These are phyloP conservation scores for Geophilus truncorum DNA, from an alignment of 2,888 invertebrate genomes.

Conservation along the genomic window DNA sequence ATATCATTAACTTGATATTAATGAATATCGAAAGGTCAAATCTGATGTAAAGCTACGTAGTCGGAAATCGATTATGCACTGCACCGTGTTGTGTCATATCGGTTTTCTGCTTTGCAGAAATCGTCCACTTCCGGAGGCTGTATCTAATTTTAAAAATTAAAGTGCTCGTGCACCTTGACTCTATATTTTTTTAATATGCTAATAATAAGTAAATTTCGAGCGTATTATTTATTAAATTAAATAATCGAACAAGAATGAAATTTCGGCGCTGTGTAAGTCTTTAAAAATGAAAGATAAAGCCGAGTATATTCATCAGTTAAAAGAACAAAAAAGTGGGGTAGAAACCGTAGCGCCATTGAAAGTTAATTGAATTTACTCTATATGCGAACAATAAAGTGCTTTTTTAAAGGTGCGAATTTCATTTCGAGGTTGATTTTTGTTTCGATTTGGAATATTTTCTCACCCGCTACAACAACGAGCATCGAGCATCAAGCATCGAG, in stretches of 20 bases:
- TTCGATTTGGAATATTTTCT: no score
- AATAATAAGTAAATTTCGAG: no score
- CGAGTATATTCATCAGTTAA: neutral
- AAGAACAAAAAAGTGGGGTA: no score
- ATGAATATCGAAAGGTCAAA: neutral
- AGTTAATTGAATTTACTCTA: neutral
- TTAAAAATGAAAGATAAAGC: no score
- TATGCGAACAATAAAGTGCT: neutral
- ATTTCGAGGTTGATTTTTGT: neutral
- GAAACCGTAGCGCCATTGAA: neutral
- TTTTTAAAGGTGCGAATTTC: neutral
- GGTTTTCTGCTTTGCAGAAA: neutral
- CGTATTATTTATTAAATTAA: no score
- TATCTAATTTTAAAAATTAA: neutral
- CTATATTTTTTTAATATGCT: no score
- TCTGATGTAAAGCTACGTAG: neutral
- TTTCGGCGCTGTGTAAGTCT: no score
- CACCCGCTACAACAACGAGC: no score
- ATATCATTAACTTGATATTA: neutral
- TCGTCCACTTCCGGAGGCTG: neutral
- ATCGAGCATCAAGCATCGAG: no score
- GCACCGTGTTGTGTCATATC: neutral
- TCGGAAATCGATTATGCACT: no score
- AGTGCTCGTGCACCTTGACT: neutral
- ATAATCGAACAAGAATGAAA: no score